Evolutionary conservation across 92 coral and sea anemone genomes (phyloP).

Genomic region (Metridium senile): DNA sequence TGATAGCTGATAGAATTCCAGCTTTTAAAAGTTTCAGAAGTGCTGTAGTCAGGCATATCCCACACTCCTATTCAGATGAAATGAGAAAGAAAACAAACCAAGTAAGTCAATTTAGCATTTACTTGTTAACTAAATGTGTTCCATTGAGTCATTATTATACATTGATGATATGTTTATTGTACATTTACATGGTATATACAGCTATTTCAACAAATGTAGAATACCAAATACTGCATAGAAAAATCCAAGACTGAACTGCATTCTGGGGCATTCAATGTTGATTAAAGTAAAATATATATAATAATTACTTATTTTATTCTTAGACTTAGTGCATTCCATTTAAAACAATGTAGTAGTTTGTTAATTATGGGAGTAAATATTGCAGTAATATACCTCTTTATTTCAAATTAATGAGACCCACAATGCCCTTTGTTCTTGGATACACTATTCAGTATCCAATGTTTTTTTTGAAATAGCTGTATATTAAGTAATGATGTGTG

Average conservation of each 20-base stretch:
- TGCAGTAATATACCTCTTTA: too few species aligned
- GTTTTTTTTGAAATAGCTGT: too few species aligned
- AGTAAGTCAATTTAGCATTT: conserved; percentile 34
- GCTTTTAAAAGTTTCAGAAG: conserved; percentile 24
- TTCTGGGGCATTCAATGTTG: too few species aligned
- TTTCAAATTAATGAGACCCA: too few species aligned
- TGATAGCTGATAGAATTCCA: conserved; percentile 26
- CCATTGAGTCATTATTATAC: not conserved
- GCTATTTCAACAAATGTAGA: not conserved
- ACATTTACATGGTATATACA: not conserved
- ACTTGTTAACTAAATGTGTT: too few species aligned
- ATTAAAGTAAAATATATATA: not conserved
- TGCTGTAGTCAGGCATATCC: conserved; percentile 49
- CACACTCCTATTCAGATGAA: conserved; percentile 39
- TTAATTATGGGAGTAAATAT: too few species aligned
- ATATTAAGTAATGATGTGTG: too few species aligned
- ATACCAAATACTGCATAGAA: not conserved
- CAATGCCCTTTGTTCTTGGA: too few species aligned
- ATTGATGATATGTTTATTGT: not conserved
- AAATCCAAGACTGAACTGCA: not conserved
- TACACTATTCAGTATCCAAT: too few species aligned
- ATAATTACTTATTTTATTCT: too few species aligned
- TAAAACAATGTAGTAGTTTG: too few species aligned
- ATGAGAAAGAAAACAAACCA: conserved; percentile 51
- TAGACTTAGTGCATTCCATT: too few species aligned